Conservation (phyloP, 2,797 vertebrate genomes). For the Xiphophorus birchmanni region DNA sequence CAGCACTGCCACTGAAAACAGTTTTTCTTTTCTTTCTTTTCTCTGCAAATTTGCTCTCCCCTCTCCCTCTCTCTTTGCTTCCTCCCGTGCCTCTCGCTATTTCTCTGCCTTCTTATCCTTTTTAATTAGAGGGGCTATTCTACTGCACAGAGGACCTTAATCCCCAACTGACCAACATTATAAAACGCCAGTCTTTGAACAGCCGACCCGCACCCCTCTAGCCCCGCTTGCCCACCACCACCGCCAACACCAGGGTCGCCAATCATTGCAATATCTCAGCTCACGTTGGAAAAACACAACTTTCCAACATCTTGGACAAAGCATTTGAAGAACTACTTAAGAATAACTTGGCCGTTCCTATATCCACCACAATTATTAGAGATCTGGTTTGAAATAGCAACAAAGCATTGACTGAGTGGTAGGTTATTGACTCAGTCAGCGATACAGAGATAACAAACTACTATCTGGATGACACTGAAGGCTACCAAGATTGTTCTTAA, state of each 20-base stretch:
- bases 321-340: conserved; percentile 34
- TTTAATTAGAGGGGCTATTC: conserved; percentile 99
- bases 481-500: conserved; percentile 6
- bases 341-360: conserved; percentile 52
- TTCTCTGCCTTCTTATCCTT: conserved; percentile 93
- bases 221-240: conserved; percentile 31
- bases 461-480: conserved; percentile 16
- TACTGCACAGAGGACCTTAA: conserved; percentile 95
- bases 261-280: conserved; percentile 50
- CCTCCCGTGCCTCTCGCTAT: conserved; percentile 82
- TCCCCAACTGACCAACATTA: conserved; percentile 99
- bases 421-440: conserved; percentile 39
- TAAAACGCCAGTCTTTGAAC: conserved; percentile 98
- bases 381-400: conserved; percentile 26
- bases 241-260: conserved; percentile 19
- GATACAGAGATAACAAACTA: conserved; percentile 38
- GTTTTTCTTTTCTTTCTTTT: conserved; percentile 94
- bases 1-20: conserved; percentile 95
- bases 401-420: conserved; percentile 55
- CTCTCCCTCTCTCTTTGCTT: conserved; percentile 79
- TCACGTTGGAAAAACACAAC: conserved; percentile 42
- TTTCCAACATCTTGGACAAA: conserved; percentile 55
- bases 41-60: conserved; percentile 80
- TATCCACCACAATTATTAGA: conserved; percentile 52
- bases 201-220: conserved; percentile 79